Conservation (phyloP, 2,113 vertebrate genomes). For the Alectura lathami region DNA sequence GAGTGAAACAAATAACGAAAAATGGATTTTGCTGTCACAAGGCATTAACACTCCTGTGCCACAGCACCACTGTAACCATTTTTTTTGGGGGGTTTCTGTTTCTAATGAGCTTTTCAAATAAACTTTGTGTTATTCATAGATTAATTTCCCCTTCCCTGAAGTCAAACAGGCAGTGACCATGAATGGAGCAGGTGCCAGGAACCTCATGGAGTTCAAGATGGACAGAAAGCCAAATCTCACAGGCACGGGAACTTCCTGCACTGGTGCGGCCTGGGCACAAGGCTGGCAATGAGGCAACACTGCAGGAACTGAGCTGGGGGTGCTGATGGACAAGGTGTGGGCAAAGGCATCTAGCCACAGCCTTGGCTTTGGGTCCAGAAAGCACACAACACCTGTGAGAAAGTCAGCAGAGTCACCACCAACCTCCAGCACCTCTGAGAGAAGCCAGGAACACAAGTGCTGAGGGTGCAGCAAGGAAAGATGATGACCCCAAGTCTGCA, state of each 20-base stretch:
- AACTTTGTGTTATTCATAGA: background rate
- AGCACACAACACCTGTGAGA: background rate
- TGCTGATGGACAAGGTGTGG: background rate
- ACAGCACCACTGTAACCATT: accelerated
- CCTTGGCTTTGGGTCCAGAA: background rate
- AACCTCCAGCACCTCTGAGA: background rate
- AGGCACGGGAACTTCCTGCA: accelerated
- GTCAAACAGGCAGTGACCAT: background rate
- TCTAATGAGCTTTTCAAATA: background rate
- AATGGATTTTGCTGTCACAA: background rate
- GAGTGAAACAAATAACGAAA: background rate
- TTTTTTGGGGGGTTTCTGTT: background rate
- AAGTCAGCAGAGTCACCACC: background rate
- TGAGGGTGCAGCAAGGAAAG: background rate
- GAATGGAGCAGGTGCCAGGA: background rate
- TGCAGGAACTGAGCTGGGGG: background rate
- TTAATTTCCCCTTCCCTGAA: background rate
- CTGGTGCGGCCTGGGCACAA: background rate
- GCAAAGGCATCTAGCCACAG: background rate
- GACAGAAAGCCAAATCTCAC: background rate
- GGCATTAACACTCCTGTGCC: background rate
- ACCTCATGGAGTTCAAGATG: accelerated
- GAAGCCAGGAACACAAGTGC: background rate
- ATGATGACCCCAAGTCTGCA: background rate
- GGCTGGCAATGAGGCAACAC: accelerated